Evolutionary conservation across 2,797 vertebrate species (phyloP).

Genomic region (Gallirallus australis): DNA sequence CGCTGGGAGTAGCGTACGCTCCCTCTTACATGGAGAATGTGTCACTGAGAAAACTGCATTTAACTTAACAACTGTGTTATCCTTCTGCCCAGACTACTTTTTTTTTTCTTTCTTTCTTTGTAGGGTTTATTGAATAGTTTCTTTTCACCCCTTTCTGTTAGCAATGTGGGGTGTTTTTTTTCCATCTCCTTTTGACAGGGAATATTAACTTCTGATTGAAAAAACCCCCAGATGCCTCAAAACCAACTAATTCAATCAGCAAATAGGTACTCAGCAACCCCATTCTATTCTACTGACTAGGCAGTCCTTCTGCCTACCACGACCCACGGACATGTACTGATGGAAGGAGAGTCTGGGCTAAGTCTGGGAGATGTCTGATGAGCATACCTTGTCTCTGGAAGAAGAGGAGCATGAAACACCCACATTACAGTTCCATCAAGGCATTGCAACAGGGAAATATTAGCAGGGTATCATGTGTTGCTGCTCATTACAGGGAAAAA

Average conservation of each 20-base stretch:
- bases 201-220: not conserved
- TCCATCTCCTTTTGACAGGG: not conserved
- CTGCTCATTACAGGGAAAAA: not conserved
- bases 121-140: not conserved
- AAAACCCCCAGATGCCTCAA: not conserved
- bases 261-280: not conserved
- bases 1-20: not conserved
- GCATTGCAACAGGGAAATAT: not conserved
- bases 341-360: not conserved
- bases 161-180: not conserved
- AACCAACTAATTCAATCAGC: not conserved
- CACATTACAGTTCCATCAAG: not conserved
- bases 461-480: not conserved
- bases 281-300: not conserved
- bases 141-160: not conserved
- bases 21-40: not conserved
- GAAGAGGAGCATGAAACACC: not conserved
- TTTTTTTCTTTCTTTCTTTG: not conserved
- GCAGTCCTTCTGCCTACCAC: not conserved
- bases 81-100: not conserved
- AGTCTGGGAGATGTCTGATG: not conserved
- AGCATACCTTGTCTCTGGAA: not conserved
- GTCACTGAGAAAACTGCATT: not conserved
- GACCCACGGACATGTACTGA: not conserved
- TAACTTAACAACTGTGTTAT: not conserved